Evolutionary conservation across 2,113 vertebrate species (phyloP), one percentile per base, ranked within the genome.

Genomic region (Brachyhypopomus occidentalis): DNA sequence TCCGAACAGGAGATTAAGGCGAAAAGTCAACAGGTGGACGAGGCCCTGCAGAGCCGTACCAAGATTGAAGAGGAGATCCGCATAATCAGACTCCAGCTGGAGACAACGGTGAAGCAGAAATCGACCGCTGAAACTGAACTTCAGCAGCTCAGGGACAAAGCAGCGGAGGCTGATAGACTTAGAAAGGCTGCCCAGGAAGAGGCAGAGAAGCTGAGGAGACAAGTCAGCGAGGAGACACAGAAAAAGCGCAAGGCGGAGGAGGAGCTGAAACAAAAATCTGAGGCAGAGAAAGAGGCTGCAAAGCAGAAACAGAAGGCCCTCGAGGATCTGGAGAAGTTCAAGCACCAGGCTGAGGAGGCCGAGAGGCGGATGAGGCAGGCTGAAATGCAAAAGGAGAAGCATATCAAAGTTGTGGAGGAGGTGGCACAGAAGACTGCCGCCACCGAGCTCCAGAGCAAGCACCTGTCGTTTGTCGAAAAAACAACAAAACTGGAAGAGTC

Each of bases 61-160:
- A 95, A 92, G 48, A 96, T 99, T 0, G 97, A 99, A 84, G 96
- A 98, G 81, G 98, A 99, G 83, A 98, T 99, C 86, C 94, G 91
- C 0, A 90, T 96, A 0, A 95, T 99, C 38, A 93, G 97, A 7
- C 41, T 98, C 7, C 97, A 99, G 91, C 88, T 99, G 41, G 93
- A 97, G 84, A 91, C 90, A 0, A 95, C 96, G 0, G 92, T 93
- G 84, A 94, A 88, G 73, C 98, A 98, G 90, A 97, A 96, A 36
- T 64, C 81, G 0, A 84, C 91, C 0, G 95, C 97, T 0, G 96
- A 99, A 88, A 79, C 38, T 0, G 97, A 99, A 88, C 90, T 99
- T 48, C 92, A 89, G 78, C 93, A 93, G 0, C 93, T 98, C 74
- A 91, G 96, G 23, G 90, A 88, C 0, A 91, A 91, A 0, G 97